Percentiles rank a stretch among this genome's conserved stretches.
phyloP scores from a whole-genome alignment of 2,888 invertebrate species.

The Erebia aethiops region DNA sequence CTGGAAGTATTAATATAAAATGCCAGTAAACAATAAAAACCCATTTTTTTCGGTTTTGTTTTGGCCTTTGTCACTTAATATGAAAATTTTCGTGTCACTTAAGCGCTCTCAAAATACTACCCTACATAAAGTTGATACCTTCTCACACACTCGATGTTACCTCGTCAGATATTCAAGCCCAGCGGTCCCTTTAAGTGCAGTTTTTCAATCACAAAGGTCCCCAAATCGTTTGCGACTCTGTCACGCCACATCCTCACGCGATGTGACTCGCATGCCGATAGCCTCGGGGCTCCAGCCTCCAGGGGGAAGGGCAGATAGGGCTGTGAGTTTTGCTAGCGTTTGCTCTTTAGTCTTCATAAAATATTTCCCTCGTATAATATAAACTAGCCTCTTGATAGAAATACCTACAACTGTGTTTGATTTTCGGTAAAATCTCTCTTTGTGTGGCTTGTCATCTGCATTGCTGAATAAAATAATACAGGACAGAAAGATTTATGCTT shows the following conservation, averaged over 20 bases:
- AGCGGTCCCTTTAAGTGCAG: slow-evolving; percentile 4
- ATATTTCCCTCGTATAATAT: not conserved
- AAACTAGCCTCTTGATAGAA: too few relatives aligned
- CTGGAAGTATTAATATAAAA: too few relatives aligned
- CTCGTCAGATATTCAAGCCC: slow-evolving; percentile 10
- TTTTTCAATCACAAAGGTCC: slow-evolving; percentile 34
- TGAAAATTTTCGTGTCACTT: too few relatives aligned
- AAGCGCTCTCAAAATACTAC: too few relatives aligned
- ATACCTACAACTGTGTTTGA: not conserved
- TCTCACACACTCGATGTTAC: not conserved
- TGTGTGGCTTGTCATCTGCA: too few relatives aligned
- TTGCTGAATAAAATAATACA: too few relatives aligned
- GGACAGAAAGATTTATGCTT: too few relatives aligned
- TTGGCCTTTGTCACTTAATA: too few relatives aligned
- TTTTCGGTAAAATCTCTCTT: not conserved
- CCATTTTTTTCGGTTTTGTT: too few relatives aligned
- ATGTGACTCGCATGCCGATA: slow-evolving; percentile 30
- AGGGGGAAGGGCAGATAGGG: not conserved
- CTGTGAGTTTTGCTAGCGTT: not conserved
- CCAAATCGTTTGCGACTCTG: slow-evolving; percentile 32
- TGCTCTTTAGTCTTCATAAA: not conserved
- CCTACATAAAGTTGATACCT: too few relatives aligned
- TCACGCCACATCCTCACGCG: slow-evolving; percentile 19
- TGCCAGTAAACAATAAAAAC: too few relatives aligned
- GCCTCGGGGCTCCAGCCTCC: slow-evolving; percentile 4